Percentiles rank a stretch among this genome's conserved stretches.
These are phyloP conservation scores for Empidonax alnorum DNA, from an alignment of 2,113 vertebrate genomes.

Conservation along the genomic window DNA sequence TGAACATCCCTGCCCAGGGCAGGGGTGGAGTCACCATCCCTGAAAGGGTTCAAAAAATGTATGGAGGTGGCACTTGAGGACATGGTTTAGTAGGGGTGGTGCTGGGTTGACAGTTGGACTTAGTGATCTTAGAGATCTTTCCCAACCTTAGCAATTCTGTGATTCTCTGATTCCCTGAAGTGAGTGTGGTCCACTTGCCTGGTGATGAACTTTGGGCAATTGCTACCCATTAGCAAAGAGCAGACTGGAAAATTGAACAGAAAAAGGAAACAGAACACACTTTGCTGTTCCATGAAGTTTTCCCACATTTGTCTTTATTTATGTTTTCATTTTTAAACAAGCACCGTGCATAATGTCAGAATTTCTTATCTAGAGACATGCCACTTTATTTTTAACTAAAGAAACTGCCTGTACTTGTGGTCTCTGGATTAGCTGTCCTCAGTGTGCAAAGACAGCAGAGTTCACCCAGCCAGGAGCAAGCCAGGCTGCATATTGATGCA, in stretches of 20 bases:
- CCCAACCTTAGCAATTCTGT: background rate
- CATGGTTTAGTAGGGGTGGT: background rate
- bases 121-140: background rate
- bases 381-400: slow-evolving; percentile 59
- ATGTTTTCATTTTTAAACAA: background rate
- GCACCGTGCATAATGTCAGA: too few relatives aligned
- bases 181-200: too few relatives aligned
- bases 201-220: background rate
- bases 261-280: background rate
- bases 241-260: background rate
- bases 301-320: background rate
- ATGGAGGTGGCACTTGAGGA: background rate
- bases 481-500: slow-evolving; percentile 57
- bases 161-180: background rate
- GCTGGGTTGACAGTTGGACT: background rate
- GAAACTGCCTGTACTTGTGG: slow-evolving; percentile 54
- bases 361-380: slow-evolving; percentile 9
- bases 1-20: background rate
- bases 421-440: slow-evolving; percentile 27
- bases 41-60: background rate
- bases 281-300: background rate
- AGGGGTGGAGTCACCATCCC: background rate
- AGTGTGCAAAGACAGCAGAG: slow-evolving; percentile 6
- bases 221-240: background rate
- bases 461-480: background rate